A percentile compares a stretch with the other conserved stretches of the same genome.
phyloP scores from a whole-genome alignment of 2,888 invertebrate species.

The Acanthosoma haemorrhoidale region DNA sequence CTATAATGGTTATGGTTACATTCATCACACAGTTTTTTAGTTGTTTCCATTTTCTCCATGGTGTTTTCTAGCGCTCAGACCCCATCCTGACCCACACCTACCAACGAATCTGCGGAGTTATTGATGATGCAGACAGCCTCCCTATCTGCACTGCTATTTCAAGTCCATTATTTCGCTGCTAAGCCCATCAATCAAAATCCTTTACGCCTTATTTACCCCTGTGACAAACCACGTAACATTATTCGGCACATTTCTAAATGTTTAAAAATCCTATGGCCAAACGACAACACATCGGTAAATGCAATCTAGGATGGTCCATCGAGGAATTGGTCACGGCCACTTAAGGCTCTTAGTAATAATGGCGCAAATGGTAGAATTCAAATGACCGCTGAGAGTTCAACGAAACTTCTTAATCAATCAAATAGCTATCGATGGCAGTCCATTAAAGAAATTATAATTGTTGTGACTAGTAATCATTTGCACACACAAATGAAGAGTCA shows the following conservation, averaged over 20 bases:
- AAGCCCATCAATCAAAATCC: slow-evolving; percentile 22
- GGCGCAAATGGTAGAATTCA: neutral
- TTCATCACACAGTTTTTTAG: too few relatives aligned
- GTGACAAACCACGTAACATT: slow-evolving; percentile 8
- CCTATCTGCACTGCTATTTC: neutral
- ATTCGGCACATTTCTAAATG: slow-evolving; percentile 17
- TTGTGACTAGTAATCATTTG: too few relatives aligned
- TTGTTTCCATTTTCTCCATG: too few relatives aligned
- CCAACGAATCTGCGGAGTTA: neutral
- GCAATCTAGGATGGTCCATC: neutral
- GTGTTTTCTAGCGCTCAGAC: too few relatives aligned
- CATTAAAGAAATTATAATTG: too few relatives aligned
- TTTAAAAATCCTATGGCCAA: neutral
- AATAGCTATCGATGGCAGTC: too few relatives aligned
- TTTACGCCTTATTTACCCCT: slow-evolving; percentile 22
- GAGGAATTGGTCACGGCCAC: neutral
- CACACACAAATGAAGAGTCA: too few relatives aligned
- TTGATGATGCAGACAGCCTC: neutral
- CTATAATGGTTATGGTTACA: too few relatives aligned
- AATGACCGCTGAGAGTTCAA: too few relatives aligned
- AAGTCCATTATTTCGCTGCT: neutral
- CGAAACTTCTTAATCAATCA: too few relatives aligned
- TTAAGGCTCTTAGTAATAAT: neutral
- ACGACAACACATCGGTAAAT: neutral
- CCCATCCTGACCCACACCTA: neutral